phyloP scores from a whole-genome alignment of 2,888 invertebrate species.

The Coelopa pilipes region DNA sequence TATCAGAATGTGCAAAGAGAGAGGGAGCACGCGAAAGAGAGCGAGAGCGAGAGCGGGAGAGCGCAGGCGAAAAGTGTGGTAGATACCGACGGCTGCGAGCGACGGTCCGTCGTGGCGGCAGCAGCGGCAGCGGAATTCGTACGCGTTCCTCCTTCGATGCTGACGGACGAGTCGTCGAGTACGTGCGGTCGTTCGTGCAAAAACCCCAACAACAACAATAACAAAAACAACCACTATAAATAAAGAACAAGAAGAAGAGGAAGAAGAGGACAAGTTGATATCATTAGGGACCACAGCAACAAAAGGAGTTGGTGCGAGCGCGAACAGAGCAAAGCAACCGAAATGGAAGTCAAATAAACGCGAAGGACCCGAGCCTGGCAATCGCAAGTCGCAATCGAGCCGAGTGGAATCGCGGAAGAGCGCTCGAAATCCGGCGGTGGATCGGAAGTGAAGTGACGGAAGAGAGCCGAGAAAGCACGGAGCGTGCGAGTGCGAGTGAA shows the following conservation, averaged over 20 bases:
- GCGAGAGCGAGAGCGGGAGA: background rate
- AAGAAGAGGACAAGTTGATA: no score
- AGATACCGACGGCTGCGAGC: slow-evolving; percentile 10
- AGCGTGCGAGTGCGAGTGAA: no score
- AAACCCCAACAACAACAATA: background rate
- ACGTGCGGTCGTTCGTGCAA: slow-evolving; percentile 16
- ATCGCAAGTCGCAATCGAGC: no score
- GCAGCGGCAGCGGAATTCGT: slow-evolving; percentile 31
- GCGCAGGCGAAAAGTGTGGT: slow-evolving; percentile 19
- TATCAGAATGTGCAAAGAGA: background rate
- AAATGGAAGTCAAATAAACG: background rate
- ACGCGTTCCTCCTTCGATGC: slow-evolving; percentile 32
- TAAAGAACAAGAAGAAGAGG: background rate
- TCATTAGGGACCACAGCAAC: background rate
- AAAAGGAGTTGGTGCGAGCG: background rate
- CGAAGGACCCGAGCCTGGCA: no score
- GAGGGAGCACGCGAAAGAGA: slow-evolving; percentile 1
- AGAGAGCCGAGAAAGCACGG: no score
- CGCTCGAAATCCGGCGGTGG: no score
- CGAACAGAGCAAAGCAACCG: background rate
- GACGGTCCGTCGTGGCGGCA: slow-evolving; percentile 19
- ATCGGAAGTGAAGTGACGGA: no score
- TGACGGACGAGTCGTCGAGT: slow-evolving; percentile 26
- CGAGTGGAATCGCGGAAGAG: no score
- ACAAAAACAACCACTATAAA: background rate